A percentile compares a stretch with the other conserved stretches of the same genome.
Conservation (phyloP, 2,797 vertebrate species). For the Leptoclinus maculatus region DNA sequence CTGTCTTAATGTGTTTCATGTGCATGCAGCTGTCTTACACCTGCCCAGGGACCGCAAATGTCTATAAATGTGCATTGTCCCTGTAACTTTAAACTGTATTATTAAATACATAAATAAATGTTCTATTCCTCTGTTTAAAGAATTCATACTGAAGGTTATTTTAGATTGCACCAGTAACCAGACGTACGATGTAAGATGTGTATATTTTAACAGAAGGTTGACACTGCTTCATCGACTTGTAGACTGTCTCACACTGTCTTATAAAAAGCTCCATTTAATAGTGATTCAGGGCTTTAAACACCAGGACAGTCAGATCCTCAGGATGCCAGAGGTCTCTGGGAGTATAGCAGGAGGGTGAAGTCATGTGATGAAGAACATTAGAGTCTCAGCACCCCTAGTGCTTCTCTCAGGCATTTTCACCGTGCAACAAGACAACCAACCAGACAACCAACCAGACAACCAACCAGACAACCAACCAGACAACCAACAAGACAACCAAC, state of each 20-base stretch:
- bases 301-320: no score
- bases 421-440: neutral
- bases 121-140: neutral
- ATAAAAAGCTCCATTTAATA: neutral
- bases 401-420: neutral
- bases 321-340: neutral
- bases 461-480: neutral
- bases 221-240: rapidly evolving
- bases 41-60: neutral
- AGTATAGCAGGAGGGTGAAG: neutral
- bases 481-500: neutral
- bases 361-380: neutral
- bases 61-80: neutral
- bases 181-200: neutral
- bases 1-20: neutral
- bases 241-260: neutral
- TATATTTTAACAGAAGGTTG: neutral
- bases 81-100: neutral
- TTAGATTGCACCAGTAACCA: neutral
- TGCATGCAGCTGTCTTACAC: neutral
- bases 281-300: neutral
- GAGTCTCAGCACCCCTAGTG: slow-evolving; percentile 27
- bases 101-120: neutral
- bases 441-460: no score
- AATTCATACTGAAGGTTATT: neutral